Evolutionary conservation across 2,888 invertebrate species (phyloP), one percentile per base, ranked within the genome.

Genomic region (Leucoptera coffeella): DNA sequence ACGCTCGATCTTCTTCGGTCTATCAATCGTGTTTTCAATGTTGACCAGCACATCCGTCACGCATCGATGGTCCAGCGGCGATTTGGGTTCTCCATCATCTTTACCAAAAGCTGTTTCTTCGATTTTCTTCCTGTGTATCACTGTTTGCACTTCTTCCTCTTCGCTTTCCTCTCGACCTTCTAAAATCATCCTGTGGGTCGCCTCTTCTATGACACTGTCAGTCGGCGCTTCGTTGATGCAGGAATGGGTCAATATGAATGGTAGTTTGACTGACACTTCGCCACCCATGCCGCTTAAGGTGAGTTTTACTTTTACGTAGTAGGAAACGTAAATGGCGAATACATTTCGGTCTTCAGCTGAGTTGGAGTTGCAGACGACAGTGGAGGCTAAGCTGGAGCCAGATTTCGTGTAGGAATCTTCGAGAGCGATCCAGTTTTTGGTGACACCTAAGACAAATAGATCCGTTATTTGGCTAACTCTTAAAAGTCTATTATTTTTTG

Each of bases 381-480:
- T 76, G 4, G 77, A 77, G 2, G 78, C 75, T 2, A 77, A 72
- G 23, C 77, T 76, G 23, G 77, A 77, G 1, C 75, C 81, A 15
- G 76, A 71, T 46, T 83, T 80, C 25, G 83, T 83, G 47, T 85
- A 80, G 0, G 85, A 84, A 41, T 89, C 89, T 52, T 90, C 89
- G n/a, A 90, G 60, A 0, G 90, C 90, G 36, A 90, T 89, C 90
- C 90, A 90, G 50, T 90, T 89, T 57, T 89, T 89, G 23, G 89
- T 89, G 9, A 83, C 78, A 8, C 87, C 85, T 69, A 80, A 21
- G 32, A 26, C 9, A 20, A 20, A 12, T 4, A 12, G 6, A 12
- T 23, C n/a, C n/a, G n/a, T n/a, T 10, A 22, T 22, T n/a, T 10
- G 10, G 5, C 22, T 11, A 22, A 22, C 7, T 5, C 10, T 22